Base-by-base conservation (phyloP, 1,140 invertebrate genomes). In the Meloidogyne hapla region DNA sequence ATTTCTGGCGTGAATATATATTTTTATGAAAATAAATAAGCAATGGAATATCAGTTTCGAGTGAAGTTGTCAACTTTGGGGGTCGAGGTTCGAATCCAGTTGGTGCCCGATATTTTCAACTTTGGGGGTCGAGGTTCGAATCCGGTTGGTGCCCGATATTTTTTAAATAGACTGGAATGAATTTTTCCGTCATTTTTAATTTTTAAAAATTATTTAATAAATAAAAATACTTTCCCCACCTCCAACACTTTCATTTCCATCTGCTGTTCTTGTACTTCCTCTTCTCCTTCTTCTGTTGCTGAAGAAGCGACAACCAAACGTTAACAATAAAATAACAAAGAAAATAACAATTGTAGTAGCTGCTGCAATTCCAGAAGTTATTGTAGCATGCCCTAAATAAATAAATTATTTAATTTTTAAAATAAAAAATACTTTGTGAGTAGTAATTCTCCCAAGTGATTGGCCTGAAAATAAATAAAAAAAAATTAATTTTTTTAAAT, bases 401-500 rank as follows among this genome's bases (percentile, higher is more conserved):
- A 33, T 33, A 6, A 33, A 33, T 33, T 33, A 6, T 33, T 33
- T 33, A 8, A 33, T 25, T 71, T 62, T 21, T 3, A 45, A 71
- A 21, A 70, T n/a, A 65, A 65, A n/a, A n/a, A n/a, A n/a, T n/a
- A 33, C 38, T 62, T 42, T 77, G 77, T n/a, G 77, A 74, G 66
- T 85, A 85, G 76, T 85, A 87, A 42, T 83, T 83, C 40, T 87
- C 83, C 84, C 84, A 85, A 12, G 83, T 79, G 62, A 86, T 80
- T 25, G 85, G 84, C 68, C 79, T 82, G 74, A 83, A 85, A 67
- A 72, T 77, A 26, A 10, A 45, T 15, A 13, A 15, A 15, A 67
- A 72, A 79, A 26, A 10, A 45, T 15, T 23, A 15, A 15, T 45
- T 72, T 45, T n/a, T 18, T 61, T 12, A 2, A 56, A 25, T 56